Base-by-base conservation (phyloP, 2,888 invertebrate species). In the Hipparchia sbordonii region DNA sequence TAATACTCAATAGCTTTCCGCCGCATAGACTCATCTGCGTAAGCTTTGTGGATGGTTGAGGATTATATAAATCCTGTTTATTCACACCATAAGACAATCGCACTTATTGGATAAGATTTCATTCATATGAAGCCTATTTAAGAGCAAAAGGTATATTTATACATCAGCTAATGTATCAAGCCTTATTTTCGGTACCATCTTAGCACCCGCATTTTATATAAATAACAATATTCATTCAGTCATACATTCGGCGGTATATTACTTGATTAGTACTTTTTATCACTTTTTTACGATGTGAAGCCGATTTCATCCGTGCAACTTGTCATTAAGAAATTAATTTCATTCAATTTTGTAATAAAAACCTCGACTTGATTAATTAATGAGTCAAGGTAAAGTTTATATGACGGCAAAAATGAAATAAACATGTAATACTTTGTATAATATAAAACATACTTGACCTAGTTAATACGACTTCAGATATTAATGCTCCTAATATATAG, bases 1-100 rank as follows among this genome's bases (percentile, higher is more conserved):
- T 46, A 57, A 74, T 46, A 57, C 62, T 70, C 70, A 72, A 72
- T 72, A 60, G 79, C 77, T 75, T 75, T 63, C 65, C 70, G 13
- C 59, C 46, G 67, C 76, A 66, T 60, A 23, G 72, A 57, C 72
- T 67, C 66, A 67, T 59, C 33, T 46, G 59, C 57, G 51, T 59
- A 5, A 70, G 67, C 70, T 70, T 67, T 56, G 72, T 56, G 39
- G 61, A 67, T 56, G 72, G 67, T 6, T 57, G 33, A 23, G 67
- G 67, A 57, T 68, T 68, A 68, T 12, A 59, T 68, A 68, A 48
- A 68, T 48, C 48, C 23, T 51, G 48, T 48, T 57, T 59, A 68
- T 60, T 60, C 59, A 68, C 59, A 57, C 23, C 57, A 10, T 60
- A 48, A 60, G 3, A 33, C 59, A n/a, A 56, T 56, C 23, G 23